Conservation (phyloP, 2,113 vertebrate species). For the Phylloscopus trochiloides region DNA sequence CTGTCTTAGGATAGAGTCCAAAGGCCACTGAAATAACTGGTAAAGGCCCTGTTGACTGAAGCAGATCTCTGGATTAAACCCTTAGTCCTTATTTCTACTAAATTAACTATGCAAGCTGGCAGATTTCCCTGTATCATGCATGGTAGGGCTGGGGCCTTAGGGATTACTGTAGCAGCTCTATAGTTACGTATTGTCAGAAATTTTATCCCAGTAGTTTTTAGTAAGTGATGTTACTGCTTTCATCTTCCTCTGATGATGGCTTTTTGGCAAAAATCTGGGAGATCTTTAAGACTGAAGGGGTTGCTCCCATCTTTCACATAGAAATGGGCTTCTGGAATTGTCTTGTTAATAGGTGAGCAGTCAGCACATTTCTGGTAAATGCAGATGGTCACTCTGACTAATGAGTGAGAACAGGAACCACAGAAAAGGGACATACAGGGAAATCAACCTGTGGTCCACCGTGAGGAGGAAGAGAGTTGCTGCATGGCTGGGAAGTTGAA, state of each 20-base stretch:
- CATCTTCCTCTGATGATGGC: background rate
- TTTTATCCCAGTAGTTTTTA: background rate
- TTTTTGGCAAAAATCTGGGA: background rate
- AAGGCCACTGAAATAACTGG: background rate
- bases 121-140: background rate
- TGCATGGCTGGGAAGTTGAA: background rate
- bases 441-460: background rate
- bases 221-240: background rate
- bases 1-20: constrained; percentile 29
- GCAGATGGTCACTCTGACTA: background rate
- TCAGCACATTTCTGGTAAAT: background rate
- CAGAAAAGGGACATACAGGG: background rate
- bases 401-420: background rate
- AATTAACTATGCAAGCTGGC: background rate
- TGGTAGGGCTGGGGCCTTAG: background rate
- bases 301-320: background rate
- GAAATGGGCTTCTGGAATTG: background rate
- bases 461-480: background rate
- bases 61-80: background rate
- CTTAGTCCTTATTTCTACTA: background rate
- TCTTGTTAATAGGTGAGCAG: background rate
- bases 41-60: background rate
- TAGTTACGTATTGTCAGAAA: background rate
- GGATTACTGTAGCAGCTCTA: background rate
- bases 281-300: background rate